Percentiles rank a stretch among this genome's conserved stretches.
These are phyloP conservation scores for Thalpophila matura DNA, from an alignment of 2,888 invertebrate genomes.

Conservation along the genomic window DNA sequence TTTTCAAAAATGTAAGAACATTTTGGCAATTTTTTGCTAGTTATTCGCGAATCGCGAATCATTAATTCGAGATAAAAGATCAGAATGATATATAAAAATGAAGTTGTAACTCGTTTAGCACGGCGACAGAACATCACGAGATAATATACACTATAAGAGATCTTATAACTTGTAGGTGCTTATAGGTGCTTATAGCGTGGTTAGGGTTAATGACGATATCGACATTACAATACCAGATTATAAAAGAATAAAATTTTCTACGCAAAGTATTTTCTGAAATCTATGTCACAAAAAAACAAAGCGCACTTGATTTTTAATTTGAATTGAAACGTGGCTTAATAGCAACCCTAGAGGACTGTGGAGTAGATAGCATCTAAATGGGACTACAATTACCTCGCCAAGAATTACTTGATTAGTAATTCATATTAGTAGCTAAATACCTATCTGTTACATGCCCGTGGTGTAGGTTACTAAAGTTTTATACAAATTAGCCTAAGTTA, in stretches of 20 bases:
- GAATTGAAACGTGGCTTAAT: not conserved
- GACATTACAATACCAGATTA: not conserved
- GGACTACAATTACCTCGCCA: constrained; percentile 59
- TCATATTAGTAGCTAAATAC: constrained; percentile 28
- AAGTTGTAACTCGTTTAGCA: constrained; percentile 30
- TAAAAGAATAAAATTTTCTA: not conserved
- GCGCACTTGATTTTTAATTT: not conserved
- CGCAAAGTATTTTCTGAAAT: not conserved
- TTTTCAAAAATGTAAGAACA: not conserved
- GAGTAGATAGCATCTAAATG: constrained; percentile 62
- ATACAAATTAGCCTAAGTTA: constrained; percentile 19
- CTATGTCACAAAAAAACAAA: constrained; percentile 12
- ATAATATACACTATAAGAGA: not conserved
- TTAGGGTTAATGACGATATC: not conserved
- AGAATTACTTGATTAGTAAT: constrained; percentile 60
- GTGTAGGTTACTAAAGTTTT: constrained; percentile 1
- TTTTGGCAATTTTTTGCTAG: constrained; percentile 11
- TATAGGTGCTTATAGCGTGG: not conserved
- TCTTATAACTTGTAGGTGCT: not conserved
- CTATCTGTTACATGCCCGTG: constrained; percentile 26
- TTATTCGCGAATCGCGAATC: constrained; percentile 20
- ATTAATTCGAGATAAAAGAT: constrained; percentile 27
- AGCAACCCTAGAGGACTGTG: constrained; percentile 18
- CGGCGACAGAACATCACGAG: not conserved
- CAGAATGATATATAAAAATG: constrained; percentile 15